Evolutionary conservation across 2,113 vertebrate species (phyloP), one percentile per base, ranked within the genome.

Genomic region (Xenotilapia leptura): DNA sequence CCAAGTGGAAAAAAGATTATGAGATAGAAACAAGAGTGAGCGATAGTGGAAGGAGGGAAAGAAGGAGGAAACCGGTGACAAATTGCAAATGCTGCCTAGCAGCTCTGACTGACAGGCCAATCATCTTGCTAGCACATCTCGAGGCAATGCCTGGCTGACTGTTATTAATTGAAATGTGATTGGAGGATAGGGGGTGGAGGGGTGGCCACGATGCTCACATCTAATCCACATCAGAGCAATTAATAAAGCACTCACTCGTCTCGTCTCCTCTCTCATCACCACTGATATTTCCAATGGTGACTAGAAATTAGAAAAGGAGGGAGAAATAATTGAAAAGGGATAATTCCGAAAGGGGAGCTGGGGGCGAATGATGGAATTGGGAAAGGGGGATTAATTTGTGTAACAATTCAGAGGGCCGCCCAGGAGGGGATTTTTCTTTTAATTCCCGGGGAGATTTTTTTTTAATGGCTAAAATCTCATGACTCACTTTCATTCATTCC

Each of bases 161-260:
- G 91, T 95, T 95, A 95, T 94, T 96, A 96, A 96, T 95, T 95
- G 94, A 95, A 96, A 96, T 93, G 94, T 94, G 94, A 95, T 95
- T 96, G 95, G 94, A 88, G 94, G 91, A 90, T 89, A 82, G 77
- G 83, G 85, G 62, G 83, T 51, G 86, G 75, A 12, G 86, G 85
- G 84, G 77, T 77, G 83, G 75, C 87, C 80, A 87, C 28, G 47
- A 92, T 75, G 77, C 87, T 90, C 91, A 92, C 90, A 95, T 96
- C 95, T 95, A 95, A 95, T 96, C 93, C 94, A 94, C 93, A 95
- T 96, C 95, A 93, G 90, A 92, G 93, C 94, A 95, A 96, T 96
- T 96, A 96, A 96, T 95, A 95, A 92, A 93, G 38, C 92, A 92
- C 90, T 89, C 87, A 87, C 65, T 89, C 82, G 70, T 80, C 83